These are phyloP conservation scores for Hydrotaea cyrtoneurina DNA, from an alignment of 2,888 invertebrate genomes.

Conservation along the genomic window DNA sequence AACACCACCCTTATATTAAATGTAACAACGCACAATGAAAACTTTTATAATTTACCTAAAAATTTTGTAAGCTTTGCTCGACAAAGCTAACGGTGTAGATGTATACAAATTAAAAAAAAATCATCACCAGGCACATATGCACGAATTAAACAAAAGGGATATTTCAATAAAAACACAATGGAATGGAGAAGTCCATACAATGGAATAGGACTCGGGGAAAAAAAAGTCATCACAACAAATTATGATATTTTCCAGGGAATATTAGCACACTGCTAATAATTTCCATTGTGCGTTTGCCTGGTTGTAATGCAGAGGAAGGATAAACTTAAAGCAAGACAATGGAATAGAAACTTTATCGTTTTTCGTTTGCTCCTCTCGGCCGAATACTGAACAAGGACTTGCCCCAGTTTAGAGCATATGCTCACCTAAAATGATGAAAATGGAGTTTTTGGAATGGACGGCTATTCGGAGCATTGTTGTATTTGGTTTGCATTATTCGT, in stretches of 20 bases:
- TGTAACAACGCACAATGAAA: constrained; percentile 33
- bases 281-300: neutral
- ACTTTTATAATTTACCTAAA: constrained; percentile 44
- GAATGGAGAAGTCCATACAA: constrained; percentile 9
- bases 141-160: constrained; percentile 46
- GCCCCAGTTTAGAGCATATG: neutral
- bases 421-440: constrained; percentile 1
- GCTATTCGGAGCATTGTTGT: neutral
- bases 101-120: constrained; percentile 1
- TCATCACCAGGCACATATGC: constrained; percentile 22
- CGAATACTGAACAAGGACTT: neutral
- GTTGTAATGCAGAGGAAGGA: constrained; percentile 27
- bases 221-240: constrained; percentile 50
- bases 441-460: neutral
- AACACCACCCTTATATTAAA: too few species aligned
- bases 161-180: constrained; percentile 32
- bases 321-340: constrained; percentile 55
- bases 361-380: neutral
- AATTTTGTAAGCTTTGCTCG: constrained; percentile 11
- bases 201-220: neutral
- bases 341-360: constrained; percentile 47
- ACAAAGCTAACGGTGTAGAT: neutral
- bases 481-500: constrained; percentile 7
- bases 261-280: constrained; percentile 55
- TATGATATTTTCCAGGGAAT: constrained; percentile 61